These are phyloP conservation scores for Cyrtodaria siliqua DNA, from an alignment of 2,888 invertebrate genomes.

Conservation along the genomic window DNA sequence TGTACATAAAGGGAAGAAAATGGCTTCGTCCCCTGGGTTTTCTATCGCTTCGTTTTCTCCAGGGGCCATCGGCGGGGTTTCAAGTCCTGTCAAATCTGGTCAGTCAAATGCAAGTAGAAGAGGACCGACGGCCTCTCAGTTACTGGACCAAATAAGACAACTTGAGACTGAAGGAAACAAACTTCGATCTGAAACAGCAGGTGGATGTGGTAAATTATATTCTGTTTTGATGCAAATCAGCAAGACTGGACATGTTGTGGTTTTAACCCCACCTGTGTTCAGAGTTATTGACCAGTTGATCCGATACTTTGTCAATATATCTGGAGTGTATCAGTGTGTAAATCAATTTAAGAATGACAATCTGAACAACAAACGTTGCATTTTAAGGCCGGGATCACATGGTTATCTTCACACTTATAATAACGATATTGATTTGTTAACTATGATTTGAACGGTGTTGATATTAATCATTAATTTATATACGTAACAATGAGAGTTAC, in stretches of 20 bases:
- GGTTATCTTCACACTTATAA: too few relatives aligned
- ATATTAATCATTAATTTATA: too few relatives aligned
- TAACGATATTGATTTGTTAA: too few relatives aligned
- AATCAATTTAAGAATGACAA: too few relatives aligned
- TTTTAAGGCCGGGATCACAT: too few relatives aligned
- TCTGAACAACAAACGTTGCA: too few relatives aligned
- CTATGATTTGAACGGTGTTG: too few relatives aligned
- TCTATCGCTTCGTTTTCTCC: constrained; percentile 54
- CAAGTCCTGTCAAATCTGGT: constrained; percentile 45
- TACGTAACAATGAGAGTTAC: too few relatives aligned
- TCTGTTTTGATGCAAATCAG: constrained; percentile 6
- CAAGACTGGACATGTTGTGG: constrained; percentile 67
- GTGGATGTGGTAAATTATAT: constrained; percentile 36
- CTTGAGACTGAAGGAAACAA: constrained; percentile 78
- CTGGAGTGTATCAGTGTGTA: constrained; percentile 6
- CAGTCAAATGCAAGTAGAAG: constrained; percentile 23
- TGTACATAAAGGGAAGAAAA: neutral
- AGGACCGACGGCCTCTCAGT: constrained; percentile 56
- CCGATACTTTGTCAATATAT: constrained; percentile 4
- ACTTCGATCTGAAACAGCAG: constrained; percentile 62
- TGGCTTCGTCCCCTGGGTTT: constrained; percentile 54
- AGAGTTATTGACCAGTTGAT: constrained; percentile 2
- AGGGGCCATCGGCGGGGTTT: constrained; percentile 51
- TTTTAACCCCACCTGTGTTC: neutral
- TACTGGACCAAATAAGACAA: constrained; percentile 73